phyloP scores from a whole-genome alignment of 2,113 vertebrate species.

The Naja naja region DNA sequence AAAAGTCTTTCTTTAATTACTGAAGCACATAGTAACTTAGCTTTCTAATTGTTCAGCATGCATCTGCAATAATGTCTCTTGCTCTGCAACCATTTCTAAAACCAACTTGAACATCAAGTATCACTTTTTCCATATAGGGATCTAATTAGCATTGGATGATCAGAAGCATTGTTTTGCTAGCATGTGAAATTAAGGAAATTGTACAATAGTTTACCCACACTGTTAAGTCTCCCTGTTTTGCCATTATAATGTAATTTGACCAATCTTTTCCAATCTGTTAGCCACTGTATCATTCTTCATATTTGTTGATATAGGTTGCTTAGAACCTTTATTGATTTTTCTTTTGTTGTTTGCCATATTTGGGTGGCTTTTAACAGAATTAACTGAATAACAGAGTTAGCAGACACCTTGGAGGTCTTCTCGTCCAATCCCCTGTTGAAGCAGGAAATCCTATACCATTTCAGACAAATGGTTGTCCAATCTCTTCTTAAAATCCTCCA shows the following conservation, averaged over 20 bases:
- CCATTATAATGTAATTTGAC: background rate
- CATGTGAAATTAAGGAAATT: background rate
- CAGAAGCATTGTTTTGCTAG: background rate
- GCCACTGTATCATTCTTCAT: background rate
- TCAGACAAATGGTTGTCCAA: background rate
- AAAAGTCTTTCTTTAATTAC: background rate
- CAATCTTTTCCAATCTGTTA: background rate
- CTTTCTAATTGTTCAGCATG: background rate
- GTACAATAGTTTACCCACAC: background rate
- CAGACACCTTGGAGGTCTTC: background rate
- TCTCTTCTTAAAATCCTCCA: background rate
- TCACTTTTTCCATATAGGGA: background rate
- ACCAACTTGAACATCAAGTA: background rate
- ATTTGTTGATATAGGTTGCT: background rate
- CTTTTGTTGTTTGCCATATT: background rate
- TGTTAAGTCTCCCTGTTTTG: background rate
- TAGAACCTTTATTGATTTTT: background rate
- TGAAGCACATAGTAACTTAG: background rate
- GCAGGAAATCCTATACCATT: background rate
- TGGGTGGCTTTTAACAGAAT: background rate
- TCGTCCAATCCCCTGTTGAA: background rate
- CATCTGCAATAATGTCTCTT: background rate
- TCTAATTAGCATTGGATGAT: background rate
- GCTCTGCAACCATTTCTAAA: background rate
- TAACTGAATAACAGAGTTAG: background rate